Evolutionary conservation across 1,140 invertebrate genomes (phyloP), one percentile per base, ranked within the genome.

Genomic region (Aradophagus sp.): DNA sequence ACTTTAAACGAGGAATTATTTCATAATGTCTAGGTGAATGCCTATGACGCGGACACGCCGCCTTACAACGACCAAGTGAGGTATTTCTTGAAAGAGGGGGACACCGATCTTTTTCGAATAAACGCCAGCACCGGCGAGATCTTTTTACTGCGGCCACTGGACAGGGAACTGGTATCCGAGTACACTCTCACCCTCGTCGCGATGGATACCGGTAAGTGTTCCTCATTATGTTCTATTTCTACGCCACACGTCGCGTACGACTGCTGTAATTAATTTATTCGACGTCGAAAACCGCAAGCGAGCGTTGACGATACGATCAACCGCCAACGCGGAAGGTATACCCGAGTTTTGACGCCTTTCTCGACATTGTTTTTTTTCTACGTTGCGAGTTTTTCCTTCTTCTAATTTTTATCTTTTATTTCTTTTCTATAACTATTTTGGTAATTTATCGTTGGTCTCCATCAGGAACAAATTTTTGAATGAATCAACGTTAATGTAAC

Each of bases 21-120:
- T 31, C 38, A 27, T 32, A 53, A 53, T 44, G 45, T 20, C 41
- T 69, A 91, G 63, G 92, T 97, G 6, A 89, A 90, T 38, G 95
- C 95, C 13, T 92, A 92, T 82, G 95, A 97, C 80, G 94, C 94
- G 2, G 95, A 97, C 81, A 92, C 93, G n/a, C 92, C 93, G 35
- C 93, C 94, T 0, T 93, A 94, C 81, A 96, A 96, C 81, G 91
- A 93, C 55, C 91, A 94, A 84, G 92, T 97, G 15, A 89, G 94
- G 16, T 97, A 97, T 85, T 94, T 96, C 78, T 90, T 97, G 56
- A 96, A 97, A 79, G 95, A 97, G 80, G 95, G 95, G 12, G 93
- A 96, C 83, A 90, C 93, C 3, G 93, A 94, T 81, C 85, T 95
- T 48, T 97, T 95, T 82, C 89, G 91, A 66, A 93, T 97, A 71